phyloP scores from a whole-genome alignment of 1,140 invertebrate species.

The Tribolium madens region DNA sequence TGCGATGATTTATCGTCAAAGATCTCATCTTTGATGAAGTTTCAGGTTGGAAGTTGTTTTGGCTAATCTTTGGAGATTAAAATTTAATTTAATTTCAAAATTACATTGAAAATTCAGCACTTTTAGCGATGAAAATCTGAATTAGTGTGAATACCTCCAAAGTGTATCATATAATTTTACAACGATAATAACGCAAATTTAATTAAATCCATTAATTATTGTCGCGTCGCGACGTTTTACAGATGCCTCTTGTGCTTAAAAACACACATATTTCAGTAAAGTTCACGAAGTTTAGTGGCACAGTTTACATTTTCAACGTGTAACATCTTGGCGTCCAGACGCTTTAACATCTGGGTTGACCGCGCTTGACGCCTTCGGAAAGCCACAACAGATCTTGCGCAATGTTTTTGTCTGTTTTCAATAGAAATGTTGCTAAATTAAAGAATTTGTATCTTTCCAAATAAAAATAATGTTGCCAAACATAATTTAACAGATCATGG shows the following conservation, averaged over 20 bases:
- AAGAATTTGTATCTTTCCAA: slow-evolving; percentile 26
- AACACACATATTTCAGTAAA: slow-evolving; percentile 47
- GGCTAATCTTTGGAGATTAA: background rate
- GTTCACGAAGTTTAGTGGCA: slow-evolving; percentile 56
- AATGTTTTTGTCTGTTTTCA: slow-evolving; percentile 30
- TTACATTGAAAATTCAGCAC: slow-evolving; percentile 19
- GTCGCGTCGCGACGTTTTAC: background rate
- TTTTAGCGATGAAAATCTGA: background rate
- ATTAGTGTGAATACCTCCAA: background rate
- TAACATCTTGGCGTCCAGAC: slow-evolving; percentile 39
- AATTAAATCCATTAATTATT: slow-evolving; percentile 3
- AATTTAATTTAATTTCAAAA: slow-evolving; percentile 9
- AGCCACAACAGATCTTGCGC: slow-evolving; percentile 31
- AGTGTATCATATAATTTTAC: background rate
- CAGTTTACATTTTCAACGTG: slow-evolving; percentile 46
- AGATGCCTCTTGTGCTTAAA: slow-evolving; percentile 36
- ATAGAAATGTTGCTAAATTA: slow-evolving; percentile 23
- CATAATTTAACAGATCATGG: slow-evolving; percentile 20
- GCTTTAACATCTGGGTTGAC: slow-evolving; percentile 43
- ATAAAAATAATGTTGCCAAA: slow-evolving; percentile 23
- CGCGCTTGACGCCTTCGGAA: slow-evolving; percentile 40
- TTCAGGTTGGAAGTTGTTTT: slow-evolving; percentile 12
- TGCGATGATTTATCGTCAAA: slow-evolving; percentile 7
- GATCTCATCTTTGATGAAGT: slow-evolving; percentile 12
- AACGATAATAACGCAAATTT: background rate